Evolutionary conservation across 2,113 vertebrate genomes (phyloP).

Genomic region (Coreoperca whiteheadi): DNA sequence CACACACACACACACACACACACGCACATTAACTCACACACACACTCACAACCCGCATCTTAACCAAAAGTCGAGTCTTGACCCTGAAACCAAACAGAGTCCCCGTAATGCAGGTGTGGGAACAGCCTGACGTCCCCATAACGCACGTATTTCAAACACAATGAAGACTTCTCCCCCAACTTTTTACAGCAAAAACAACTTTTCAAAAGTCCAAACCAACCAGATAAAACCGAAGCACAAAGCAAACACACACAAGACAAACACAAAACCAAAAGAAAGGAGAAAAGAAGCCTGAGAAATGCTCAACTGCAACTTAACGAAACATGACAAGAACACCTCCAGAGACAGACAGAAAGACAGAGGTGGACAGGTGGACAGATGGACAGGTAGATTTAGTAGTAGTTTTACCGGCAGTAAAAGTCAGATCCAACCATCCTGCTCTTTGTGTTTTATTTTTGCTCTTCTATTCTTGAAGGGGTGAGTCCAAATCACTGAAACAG

Average conservation of each 20-base stretch:
- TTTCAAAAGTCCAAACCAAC: background rate
- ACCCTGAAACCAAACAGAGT: background rate
- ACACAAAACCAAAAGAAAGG: background rate
- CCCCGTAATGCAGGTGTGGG: background rate
- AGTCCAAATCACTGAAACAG: constrained; percentile 60
- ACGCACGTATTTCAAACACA: background rate
- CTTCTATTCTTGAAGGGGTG: constrained; percentile 45
- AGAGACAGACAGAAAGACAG: background rate
- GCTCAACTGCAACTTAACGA: background rate
- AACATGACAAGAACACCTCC: background rate
- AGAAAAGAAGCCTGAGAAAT: background rate
- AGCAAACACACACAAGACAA: background rate
- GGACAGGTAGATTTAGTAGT: background rate
- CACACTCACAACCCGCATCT: background rate
- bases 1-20: constrained; percentile 11
- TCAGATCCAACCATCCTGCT: constrained; percentile 56
- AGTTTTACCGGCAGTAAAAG: constrained; percentile 55
- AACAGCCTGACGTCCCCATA: background rate
- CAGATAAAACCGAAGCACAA: background rate
- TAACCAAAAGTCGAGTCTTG: background rate
- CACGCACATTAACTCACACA: no score
- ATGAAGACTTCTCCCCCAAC: background rate
- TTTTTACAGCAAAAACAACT: background rate
- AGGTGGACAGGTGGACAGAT: background rate
- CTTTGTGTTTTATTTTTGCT: constrained; percentile 28